Evolutionary conservation across 2,797 vertebrate species (phyloP), one percentile per base, ranked within the genome.

Genomic region (Rhodeus uyekii): DNA sequence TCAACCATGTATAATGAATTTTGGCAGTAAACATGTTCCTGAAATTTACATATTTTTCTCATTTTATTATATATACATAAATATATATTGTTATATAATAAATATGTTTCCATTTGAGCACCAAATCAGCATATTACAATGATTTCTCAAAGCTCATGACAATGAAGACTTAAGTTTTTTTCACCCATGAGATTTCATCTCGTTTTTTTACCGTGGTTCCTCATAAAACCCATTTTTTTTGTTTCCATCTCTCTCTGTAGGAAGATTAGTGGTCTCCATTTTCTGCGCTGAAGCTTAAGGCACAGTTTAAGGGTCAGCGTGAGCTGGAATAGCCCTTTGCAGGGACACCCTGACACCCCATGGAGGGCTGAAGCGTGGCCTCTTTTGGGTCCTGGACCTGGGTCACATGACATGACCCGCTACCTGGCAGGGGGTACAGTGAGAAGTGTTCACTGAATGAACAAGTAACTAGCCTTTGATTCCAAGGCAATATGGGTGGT

Each of bases 301-400:
- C 79, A 87, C 89, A 91, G 90, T 94, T 91, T 91, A 92, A 91
- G 89, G 93, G 92, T 94, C 93, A 93, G 87, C 55, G 80, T 85
- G 80, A 88, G 86, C 87, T 83, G 91, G 89, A 94, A 92, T 87
- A 88, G 91, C 83, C 91, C 89, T 86, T 88, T 81, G 88, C 91
- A 89, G 92, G 83, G 92, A 58, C 80, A 87, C 89, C 92, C 92
- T 81, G 90, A 91, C 82, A n/a, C 91, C 93, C 93, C 92, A 90
- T 90, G 88, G 89, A 73, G 90, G 88, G 87, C 87, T 81, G 82
- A 71, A 92, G 90, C 89, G 88, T 86, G 87, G 87, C 92, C 83
- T 90, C 80, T 71, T 83, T 83, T 13, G 34, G 69, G 76, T 83
- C 76, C 60, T 85, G 86, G n/a, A 78, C 75, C 81, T 86, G 91